Evolutionary conservation across 2,113 vertebrate species (phyloP).

Genomic region (Tragelaphus imberbis): DNA sequence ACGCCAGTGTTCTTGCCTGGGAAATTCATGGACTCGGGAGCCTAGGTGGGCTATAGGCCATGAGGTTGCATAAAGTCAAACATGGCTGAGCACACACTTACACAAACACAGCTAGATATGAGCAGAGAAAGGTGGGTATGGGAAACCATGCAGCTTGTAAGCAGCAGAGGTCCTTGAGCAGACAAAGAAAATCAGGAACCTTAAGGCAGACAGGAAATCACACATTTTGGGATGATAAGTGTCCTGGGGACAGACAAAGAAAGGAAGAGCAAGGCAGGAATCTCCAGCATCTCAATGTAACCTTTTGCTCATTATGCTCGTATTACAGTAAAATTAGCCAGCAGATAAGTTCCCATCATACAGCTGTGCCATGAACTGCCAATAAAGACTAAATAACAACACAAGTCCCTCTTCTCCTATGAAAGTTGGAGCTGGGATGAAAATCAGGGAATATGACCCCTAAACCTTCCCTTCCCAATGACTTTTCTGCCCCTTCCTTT

Average conservation of each 20-base stretch:
- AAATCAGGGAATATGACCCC: neutral
- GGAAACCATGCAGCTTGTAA: neutral
- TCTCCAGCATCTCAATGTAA: neutral
- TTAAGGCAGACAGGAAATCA: neutral
- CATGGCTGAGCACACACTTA: neutral
- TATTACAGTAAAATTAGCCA: neutral
- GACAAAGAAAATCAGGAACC: neutral
- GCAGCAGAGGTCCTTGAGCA: neutral
- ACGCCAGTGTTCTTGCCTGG: neutral
- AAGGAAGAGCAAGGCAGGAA: neutral
- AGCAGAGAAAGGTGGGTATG: neutral
- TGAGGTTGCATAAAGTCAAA: neutral
- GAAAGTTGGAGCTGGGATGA: neutral
- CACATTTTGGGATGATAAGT: neutral
- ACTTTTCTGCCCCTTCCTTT: neutral
- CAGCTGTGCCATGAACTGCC: neutral
- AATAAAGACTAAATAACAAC: neutral
- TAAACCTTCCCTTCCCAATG: neutral
- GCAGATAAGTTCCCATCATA: neutral
- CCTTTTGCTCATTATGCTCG: neutral
- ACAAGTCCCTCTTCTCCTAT: neutral
- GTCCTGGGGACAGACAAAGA: neutral
- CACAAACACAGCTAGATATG: neutral
- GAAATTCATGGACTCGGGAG: neutral
- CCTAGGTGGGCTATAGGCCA: neutral